Conservation (phyloP, 2,113 vertebrate species). For the Salvelinus namaycush region DNA sequence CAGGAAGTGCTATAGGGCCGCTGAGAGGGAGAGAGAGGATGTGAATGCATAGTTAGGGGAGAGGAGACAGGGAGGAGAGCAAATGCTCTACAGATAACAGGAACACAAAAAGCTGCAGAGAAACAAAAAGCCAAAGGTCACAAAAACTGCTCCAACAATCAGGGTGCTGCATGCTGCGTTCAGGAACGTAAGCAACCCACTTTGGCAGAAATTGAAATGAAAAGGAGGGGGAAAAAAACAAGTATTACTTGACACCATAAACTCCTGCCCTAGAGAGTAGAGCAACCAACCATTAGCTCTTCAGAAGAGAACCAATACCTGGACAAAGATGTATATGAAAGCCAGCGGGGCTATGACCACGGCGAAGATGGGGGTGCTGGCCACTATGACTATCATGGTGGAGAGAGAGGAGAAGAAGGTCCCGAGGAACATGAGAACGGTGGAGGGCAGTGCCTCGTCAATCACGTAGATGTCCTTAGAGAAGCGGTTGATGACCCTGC, state of each 20-base stretch:
- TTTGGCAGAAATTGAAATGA: conserved; percentile 11
- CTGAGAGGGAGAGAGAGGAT: conserved; percentile 21
- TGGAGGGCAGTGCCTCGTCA: conserved; percentile 84
- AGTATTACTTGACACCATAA: background rate
- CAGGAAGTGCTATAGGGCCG: conserved; percentile 53
- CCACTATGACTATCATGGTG: conserved; percentile 85
- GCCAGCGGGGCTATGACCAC: conserved; percentile 85
- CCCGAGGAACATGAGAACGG: conserved; percentile 86
- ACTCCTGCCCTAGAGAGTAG: background rate
- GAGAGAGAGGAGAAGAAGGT: conserved; percentile 83
- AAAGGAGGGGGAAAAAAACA: background rate
- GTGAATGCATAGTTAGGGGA: background rate
- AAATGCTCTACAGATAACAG: background rate
- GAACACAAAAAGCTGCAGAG: conserved; percentile 37
- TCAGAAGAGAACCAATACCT: conserved; percentile 74
- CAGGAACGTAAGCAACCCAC: conserved; percentile 32
- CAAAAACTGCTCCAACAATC: conserved; percentile 25
- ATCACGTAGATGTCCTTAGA: conserved; percentile 93
- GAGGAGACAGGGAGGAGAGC: conserved; percentile 7
- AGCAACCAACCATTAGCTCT: background rate
- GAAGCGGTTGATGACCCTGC: conserved; percentile 95
- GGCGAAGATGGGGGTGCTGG: conserved; percentile 85
- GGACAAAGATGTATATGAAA: conserved; percentile 83
- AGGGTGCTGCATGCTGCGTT: conserved; percentile 43
- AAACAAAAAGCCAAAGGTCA: conserved; percentile 30